Evolutionary conservation across 2,888 invertebrate genomes (phyloP).

Genomic region (Sisyra nigra): DNA sequence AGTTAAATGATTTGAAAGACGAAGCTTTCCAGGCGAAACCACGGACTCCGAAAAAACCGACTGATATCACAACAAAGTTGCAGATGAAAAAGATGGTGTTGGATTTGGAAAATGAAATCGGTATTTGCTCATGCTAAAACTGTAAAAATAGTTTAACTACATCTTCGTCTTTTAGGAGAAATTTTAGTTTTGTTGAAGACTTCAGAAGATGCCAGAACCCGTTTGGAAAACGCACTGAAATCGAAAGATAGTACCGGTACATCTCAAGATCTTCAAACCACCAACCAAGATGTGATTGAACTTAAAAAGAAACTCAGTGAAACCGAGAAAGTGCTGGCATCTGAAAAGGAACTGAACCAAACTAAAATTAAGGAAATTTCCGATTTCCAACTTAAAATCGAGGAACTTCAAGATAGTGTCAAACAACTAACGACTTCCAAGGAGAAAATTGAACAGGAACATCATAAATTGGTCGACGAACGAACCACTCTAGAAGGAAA

Average conservation of each 20-base stretch:
- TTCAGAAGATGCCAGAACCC: slow-evolving; percentile 31
- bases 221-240: slow-evolving; percentile 29
- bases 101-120: slow-evolving; percentile 76
- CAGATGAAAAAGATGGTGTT: slow-evolving; percentile 71
- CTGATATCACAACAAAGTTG: slow-evolving; percentile 53
- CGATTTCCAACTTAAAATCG: slow-evolving; percentile 30
- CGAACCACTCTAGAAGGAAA: slow-evolving; percentile 40
- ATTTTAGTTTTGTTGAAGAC: slow-evolving; percentile 43
- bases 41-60: slow-evolving; percentile 54
- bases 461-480: slow-evolving; percentile 28
- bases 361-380: slow-evolving; percentile 33
- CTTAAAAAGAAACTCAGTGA: slow-evolving; percentile 32
- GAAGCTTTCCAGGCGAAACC: slow-evolving; percentile 48
- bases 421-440: slow-evolving; percentile 30
- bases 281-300: slow-evolving; percentile 36
- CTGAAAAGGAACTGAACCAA: slow-evolving; percentile 33
- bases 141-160: too few relatives aligned
- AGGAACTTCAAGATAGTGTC: slow-evolving; percentile 46
- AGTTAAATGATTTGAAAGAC: slow-evolving; percentile 47
- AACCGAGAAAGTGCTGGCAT: slow-evolving; percentile 33
- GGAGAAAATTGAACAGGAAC: slow-evolving; percentile 30
- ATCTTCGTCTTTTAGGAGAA: slow-evolving; percentile 30
- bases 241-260: slow-evolving; percentile 14
- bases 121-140: slow-evolving; percentile 22
- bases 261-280: slow-evolving; percentile 24